These are phyloP conservation scores for Apis dorsata DNA, from an alignment of 1,140 invertebrate genomes.

Conservation along the genomic window DNA sequence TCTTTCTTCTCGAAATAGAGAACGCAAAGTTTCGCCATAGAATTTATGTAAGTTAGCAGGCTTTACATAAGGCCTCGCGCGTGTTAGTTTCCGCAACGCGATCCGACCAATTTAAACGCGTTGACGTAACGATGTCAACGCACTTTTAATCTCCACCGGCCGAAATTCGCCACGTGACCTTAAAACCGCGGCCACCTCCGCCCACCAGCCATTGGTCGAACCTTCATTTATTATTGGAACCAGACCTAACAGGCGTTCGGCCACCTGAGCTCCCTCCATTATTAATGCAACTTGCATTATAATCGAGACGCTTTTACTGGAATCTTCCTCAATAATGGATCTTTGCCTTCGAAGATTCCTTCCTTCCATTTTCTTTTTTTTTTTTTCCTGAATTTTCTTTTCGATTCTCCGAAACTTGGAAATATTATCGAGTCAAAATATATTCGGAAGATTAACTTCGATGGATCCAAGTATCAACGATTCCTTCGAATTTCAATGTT, in stretches of 20 bases:
- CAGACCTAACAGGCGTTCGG: background rate
- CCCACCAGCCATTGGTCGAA: background rate
- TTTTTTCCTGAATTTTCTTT: no score
- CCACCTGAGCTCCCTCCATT: background rate
- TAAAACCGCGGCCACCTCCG: slow-evolving; percentile 20
- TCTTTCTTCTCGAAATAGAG: background rate
- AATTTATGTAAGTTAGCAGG: slow-evolving; percentile 36
- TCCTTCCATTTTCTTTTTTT: no score
- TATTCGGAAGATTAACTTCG: no score
- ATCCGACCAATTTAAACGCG: slow-evolving; percentile 32
- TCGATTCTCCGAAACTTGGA: no score
- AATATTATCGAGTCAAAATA: no score
- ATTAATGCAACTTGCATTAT: background rate
- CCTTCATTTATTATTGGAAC: slow-evolving; percentile 1
- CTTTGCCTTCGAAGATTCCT: no score
- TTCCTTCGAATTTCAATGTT: no score
- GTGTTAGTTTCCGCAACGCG: slow-evolving; percentile 33
- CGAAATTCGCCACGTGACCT: slow-evolving; percentile 26
- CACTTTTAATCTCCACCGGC: slow-evolving; percentile 31
- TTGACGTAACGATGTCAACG: slow-evolving; percentile 40
- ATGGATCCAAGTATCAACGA: no score
- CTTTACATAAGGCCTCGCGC: slow-evolving; percentile 41
- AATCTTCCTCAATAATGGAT: background rate
- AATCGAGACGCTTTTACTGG: background rate
- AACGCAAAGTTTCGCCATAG: background rate